phyloP scores from a whole-genome alignment of 2,113 vertebrate species.

The Thomomys bottae region DNA sequence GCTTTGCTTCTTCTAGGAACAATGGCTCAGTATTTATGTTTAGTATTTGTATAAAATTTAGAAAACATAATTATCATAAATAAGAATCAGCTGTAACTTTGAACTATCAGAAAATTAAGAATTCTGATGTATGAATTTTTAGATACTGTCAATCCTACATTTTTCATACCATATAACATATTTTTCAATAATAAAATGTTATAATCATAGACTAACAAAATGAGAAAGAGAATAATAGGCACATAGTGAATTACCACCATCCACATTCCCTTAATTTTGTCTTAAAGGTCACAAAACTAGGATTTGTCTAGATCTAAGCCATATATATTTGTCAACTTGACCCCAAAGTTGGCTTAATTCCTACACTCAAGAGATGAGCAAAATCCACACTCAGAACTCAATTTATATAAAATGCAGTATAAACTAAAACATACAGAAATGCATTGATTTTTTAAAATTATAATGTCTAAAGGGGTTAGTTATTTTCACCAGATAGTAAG shows the following conservation, averaged over 20 bases:
- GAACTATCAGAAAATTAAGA: background rate
- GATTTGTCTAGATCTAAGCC: background rate
- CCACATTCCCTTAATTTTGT: conserved; percentile 15
- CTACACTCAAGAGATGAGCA: background rate
- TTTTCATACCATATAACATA: background rate
- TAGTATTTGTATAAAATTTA: background rate
- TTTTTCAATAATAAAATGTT: conserved; percentile 14
- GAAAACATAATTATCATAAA: background rate
- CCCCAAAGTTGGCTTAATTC: background rate
- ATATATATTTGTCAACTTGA: background rate
- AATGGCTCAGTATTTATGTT: conserved; percentile 2
- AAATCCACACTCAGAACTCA: conserved; percentile 14
- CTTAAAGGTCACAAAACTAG: background rate
- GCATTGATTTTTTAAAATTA: background rate
- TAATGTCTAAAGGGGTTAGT: too few species aligned
- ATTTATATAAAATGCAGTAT: background rate
- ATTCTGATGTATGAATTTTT: conserved; percentile 2
- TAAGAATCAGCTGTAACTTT: background rate
- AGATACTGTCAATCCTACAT: background rate
- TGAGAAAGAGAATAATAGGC: background rate
- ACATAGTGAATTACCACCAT: background rate
- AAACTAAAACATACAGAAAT: conserved; percentile 12
- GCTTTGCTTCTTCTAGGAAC: background rate
- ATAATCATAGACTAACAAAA: background rate
- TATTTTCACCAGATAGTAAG: too few species aligned